phyloP scores from a whole-genome alignment of 2,797 vertebrate species.

The Aulostomus chinensis region DNA sequence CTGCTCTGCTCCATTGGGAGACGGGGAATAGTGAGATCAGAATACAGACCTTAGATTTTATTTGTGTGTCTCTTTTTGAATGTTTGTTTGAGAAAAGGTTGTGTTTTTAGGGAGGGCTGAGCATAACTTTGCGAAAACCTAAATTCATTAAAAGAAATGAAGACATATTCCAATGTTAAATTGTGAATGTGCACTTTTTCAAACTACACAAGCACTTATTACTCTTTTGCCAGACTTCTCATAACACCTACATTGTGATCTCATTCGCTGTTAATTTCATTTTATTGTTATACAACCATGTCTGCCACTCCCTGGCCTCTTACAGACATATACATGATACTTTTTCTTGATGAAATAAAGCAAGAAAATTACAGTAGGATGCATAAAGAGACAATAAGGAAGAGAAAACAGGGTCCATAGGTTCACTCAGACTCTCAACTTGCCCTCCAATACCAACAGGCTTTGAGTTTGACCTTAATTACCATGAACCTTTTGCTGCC shows the following conservation, averaged over 20 bases:
- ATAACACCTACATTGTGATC: too few species aligned
- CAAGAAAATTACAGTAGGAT: neutral
- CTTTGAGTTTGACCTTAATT: slow-evolving; percentile 78
- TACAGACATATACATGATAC: neutral
- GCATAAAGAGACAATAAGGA: neutral
- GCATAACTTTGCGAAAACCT: too few species aligned
- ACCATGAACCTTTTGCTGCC: slow-evolving; percentile 66
- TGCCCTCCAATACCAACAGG: slow-evolving; percentile 34
- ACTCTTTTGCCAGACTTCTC: too few species aligned
- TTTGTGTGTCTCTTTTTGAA: slow-evolving; percentile 18
- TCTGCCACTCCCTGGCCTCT: slow-evolving; percentile 6
- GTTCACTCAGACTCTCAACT: slow-evolving; percentile 4
- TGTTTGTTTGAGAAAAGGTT: too few species aligned
- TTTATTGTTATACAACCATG: too few species aligned
- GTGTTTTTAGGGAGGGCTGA: too few species aligned
- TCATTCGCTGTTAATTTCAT: too few species aligned
- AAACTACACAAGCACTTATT: too few species aligned
- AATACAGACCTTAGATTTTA: slow-evolving; percentile 31
- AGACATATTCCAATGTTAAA: neutral
- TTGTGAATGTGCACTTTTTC: neutral
- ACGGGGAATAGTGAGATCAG: slow-evolving; percentile 49
- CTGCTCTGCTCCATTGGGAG: slow-evolving; percentile 79
- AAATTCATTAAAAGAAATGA: neutral
- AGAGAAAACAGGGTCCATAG: neutral
- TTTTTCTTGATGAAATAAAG: neutral